Conservation (phyloP, 2,113 vertebrate genomes). For the Halcyon senegalensis region DNA sequence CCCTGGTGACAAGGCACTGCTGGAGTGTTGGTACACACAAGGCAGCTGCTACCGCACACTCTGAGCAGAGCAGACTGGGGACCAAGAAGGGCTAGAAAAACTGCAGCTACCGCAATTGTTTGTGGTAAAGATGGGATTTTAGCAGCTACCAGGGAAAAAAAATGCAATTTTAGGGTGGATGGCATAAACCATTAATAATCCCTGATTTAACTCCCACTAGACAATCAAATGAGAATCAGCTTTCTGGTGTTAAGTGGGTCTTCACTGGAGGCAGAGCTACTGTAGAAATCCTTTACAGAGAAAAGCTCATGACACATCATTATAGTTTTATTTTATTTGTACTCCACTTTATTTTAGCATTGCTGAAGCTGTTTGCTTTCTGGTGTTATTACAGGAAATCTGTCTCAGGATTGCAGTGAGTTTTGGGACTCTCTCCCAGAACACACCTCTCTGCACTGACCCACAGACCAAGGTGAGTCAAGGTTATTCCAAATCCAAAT, state of each 20-base stretch:
- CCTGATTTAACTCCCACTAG: conserved; percentile 27
- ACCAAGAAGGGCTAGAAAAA: background rate
- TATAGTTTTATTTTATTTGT: background rate
- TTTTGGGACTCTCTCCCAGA: background rate
- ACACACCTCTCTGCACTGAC: background rate
- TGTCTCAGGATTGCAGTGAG: background rate
- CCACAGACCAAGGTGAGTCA: background rate
- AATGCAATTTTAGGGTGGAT: background rate
- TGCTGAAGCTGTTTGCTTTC: background rate
- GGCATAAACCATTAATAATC: conserved; percentile 42
- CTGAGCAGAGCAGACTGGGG: background rate
- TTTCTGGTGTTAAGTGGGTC: background rate
- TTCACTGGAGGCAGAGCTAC: background rate
- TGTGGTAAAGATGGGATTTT: conserved; percentile 30
- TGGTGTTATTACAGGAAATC: background rate
- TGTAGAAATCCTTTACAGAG: conserved; percentile 4
- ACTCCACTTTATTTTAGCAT: background rate
- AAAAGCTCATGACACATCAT: background rate
- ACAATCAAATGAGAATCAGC: conserved; percentile 25
- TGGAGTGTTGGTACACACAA: background rate
- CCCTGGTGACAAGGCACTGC: background rate
- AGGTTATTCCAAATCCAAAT: background rate
- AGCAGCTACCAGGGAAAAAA: conserved; percentile 35
- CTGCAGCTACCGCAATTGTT: background rate
- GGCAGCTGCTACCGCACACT: background rate